Percentiles rank a stretch among this genome's conserved stretches.
These are phyloP conservation scores for Nothobranchius kuhntae DNA, from an alignment of 2,113 vertebrate species.

Conservation along the genomic window DNA sequence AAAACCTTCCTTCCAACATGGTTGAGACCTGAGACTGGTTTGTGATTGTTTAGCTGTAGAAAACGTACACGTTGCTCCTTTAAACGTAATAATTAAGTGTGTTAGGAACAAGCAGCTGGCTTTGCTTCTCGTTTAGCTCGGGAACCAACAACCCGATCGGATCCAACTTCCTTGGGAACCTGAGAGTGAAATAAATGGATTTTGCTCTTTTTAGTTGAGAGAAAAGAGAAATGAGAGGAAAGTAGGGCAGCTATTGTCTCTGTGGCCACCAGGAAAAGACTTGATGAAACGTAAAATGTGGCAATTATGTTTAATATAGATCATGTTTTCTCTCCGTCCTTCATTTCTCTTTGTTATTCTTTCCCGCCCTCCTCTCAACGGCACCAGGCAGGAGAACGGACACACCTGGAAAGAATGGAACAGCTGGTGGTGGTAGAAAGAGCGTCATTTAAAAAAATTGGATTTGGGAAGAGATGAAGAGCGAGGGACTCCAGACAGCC, in stretches of 20 bases:
- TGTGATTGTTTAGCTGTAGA: no score
- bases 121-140: no score
- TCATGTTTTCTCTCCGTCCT: constrained; percentile 29
- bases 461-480: constrained; percentile 9
- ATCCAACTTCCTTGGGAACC: neutral
- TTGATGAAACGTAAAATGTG: constrained; percentile 48
- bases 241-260: constrained; percentile 25
- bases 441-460: constrained; percentile 24
- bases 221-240: constrained; percentile 10
- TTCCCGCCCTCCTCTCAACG: neutral
- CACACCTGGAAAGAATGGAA: constrained; percentile 27
- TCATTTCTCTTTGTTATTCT: constrained; percentile 25
- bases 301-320: constrained; percentile 60
- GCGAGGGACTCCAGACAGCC: constrained; percentile 18
- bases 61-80: no score
- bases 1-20: no score
- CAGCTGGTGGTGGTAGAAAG: constrained; percentile 52
- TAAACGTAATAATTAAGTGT: no score
- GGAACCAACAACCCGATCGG: no score
- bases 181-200: neutral
- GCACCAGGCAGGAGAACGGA: constrained; percentile 10
- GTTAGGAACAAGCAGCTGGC: no score
- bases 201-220: constrained; percentile 4
- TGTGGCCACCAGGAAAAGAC: constrained; percentile 17
- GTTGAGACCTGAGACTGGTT: no score